phyloP scores from a whole-genome alignment of 2,888 invertebrate species.

The Diplolepis rosae region DNA sequence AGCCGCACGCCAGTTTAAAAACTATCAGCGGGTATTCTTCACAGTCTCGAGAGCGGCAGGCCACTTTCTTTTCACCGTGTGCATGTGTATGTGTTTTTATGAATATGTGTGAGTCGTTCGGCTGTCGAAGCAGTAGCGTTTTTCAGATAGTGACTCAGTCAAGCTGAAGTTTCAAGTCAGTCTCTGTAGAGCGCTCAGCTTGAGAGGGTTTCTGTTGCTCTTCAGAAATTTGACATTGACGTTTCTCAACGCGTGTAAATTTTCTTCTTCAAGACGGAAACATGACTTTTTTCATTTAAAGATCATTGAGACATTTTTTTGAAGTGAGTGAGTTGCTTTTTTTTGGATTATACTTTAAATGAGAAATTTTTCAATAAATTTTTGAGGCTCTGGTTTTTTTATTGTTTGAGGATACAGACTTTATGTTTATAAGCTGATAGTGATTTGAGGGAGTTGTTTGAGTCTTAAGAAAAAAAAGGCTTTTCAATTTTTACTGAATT shows the following conservation, averaged over 20 bases:
- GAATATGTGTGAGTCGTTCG: neutral
- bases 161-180: slow-evolving; percentile 24
- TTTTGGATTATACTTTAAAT: too few species aligned
- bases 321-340: neutral
- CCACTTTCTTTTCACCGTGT: slow-evolving; percentile 20
- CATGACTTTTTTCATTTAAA: neutral
- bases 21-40: slow-evolving; percentile 23
- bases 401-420: neutral
- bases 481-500: neutral
- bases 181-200: slow-evolving; percentile 12
- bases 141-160: slow-evolving; percentile 28
- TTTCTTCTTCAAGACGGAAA: neutral
- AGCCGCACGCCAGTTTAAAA: slow-evolving; percentile 28
- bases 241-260: neutral
- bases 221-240: neutral
- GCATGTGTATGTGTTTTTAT: neutral
- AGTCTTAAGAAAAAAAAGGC: neutral
- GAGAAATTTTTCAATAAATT: neutral
- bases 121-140: slow-evolving; percentile 27
- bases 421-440: too few species aligned
- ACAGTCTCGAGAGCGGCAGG: slow-evolving; percentile 9
- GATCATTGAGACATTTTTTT: neutral
- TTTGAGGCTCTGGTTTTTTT: neutral
- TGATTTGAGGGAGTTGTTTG: neutral
- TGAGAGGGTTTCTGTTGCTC: neutral